These are phyloP conservation scores for Castor canadensis DNA, from an alignment of 2,113 vertebrate genomes.

Conservation along the genomic window DNA sequence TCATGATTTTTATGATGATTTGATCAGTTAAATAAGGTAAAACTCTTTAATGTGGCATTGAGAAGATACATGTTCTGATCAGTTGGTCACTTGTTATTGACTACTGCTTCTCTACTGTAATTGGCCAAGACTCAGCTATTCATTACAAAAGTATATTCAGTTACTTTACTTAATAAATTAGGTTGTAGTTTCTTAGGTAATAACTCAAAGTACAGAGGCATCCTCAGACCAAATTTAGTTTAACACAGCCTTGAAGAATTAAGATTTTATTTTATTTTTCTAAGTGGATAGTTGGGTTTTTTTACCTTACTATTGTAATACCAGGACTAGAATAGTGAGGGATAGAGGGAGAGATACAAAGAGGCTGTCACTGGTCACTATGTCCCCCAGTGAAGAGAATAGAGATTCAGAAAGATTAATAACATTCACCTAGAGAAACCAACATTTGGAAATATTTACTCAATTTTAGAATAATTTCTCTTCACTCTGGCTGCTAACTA, in stretches of 20 bases:
- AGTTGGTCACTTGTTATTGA: neutral
- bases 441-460: neutral
- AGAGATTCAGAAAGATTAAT: neutral
- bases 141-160: neutral
- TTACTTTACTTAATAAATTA: neutral
- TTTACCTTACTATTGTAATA: neutral
- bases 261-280: neutral
- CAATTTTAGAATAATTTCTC: slow-evolving; percentile 10
- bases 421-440: neutral
- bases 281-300: neutral
- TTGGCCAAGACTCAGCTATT: neutral
- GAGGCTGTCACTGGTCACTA: neutral
- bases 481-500: neutral
- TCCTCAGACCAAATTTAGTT: neutral
- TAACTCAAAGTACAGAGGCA: neutral
- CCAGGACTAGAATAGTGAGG: neutral
- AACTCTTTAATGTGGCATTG: neutral
- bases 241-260: neutral
- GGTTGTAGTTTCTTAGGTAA: neutral
- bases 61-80: neutral
- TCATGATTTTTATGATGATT: neutral
- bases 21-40: neutral
- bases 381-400: neutral
- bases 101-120: neutral
- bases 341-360: neutral